Conservation (phyloP, 2,113 vertebrate species). For the Microtus ochrogaster region DNA sequence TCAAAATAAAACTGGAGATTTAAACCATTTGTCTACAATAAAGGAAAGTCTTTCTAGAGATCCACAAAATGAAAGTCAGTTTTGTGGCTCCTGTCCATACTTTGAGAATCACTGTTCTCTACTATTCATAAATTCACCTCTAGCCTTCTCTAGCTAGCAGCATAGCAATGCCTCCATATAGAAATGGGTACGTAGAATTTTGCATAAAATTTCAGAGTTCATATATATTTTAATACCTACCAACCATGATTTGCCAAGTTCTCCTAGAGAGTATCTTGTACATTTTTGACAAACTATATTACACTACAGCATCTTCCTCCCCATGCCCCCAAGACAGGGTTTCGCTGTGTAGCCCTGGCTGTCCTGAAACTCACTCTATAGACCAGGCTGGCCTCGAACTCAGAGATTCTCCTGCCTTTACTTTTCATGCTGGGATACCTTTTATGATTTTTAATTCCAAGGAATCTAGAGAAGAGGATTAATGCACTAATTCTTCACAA, state of each 20-base stretch:
- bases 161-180: not conserved
- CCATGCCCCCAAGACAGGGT: not conserved
- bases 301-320: not conserved
- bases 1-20: conserved; percentile 13
- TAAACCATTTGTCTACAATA: not conserved
- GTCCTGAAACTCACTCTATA: not conserved
- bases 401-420: not conserved
- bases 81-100: not conserved
- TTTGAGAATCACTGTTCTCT: not conserved
- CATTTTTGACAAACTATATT: not conserved
- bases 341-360: not conserved
- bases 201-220: not conserved
- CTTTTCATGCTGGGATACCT: not conserved
- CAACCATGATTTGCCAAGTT: not conserved
- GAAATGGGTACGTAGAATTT: not conserved
- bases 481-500: not conserved
- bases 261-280: conserved; percentile 11
- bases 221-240: not conserved
- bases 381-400: not conserved
- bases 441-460: conserved; percentile 5
- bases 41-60: not conserved
- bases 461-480: not conserved
- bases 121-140: not conserved
- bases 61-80: not conserved
- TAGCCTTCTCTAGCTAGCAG: not conserved